Conservation (phyloP, 2,797 vertebrate species). For the Poecilia gillii region DNA sequence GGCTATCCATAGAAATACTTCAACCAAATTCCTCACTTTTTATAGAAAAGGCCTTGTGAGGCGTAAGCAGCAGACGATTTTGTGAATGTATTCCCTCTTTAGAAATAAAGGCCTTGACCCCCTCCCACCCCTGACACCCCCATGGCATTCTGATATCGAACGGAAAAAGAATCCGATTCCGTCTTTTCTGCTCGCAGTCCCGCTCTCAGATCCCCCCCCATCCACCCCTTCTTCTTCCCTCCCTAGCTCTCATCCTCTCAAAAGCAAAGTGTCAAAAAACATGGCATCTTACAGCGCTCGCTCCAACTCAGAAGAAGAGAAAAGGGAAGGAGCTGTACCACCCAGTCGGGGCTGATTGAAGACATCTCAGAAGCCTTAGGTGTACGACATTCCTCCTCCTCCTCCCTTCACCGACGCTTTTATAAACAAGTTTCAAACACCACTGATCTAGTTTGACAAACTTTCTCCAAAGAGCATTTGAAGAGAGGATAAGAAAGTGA, state of each 20-base stretch:
- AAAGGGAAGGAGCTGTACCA: conserved; percentile 69
- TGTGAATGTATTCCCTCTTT: conserved; percentile 43
- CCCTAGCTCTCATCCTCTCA: conserved; percentile 65
- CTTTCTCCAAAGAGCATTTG: conserved; percentile 84
- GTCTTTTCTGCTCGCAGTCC: conserved; percentile 46
- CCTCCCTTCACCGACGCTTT: conserved; percentile 74
- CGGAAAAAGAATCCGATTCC: conserved; percentile 56
- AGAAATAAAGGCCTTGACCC: conserved; percentile 64
- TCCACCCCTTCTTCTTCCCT: conserved; percentile 10
- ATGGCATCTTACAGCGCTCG: conserved; percentile 76
- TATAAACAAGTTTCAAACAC: conserved; percentile 83
- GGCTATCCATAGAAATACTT: not conserved
- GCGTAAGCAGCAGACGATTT: conserved; percentile 61
- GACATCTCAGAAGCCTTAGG: conserved; percentile 76
- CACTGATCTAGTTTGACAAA: conserved; percentile 87
- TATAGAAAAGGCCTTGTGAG: conserved; percentile 42
- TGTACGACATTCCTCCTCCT: conserved; percentile 78
- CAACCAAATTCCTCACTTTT: not conserved
- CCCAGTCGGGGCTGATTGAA: conserved; percentile 78
- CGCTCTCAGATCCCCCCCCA: conserved; percentile 20
- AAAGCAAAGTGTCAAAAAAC: conserved; percentile 77
- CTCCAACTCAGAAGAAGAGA: conserved; percentile 71
- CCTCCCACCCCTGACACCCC: not conserved
- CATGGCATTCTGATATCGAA: conserved; percentile 23
- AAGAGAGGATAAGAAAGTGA: conserved; percentile 79